Percentiles rank a stretch among this genome's conserved stretches.
These are phyloP conservation scores for Clarias gariepinus DNA, from an alignment of 2,113 vertebrate genomes.

Conservation along the genomic window DNA sequence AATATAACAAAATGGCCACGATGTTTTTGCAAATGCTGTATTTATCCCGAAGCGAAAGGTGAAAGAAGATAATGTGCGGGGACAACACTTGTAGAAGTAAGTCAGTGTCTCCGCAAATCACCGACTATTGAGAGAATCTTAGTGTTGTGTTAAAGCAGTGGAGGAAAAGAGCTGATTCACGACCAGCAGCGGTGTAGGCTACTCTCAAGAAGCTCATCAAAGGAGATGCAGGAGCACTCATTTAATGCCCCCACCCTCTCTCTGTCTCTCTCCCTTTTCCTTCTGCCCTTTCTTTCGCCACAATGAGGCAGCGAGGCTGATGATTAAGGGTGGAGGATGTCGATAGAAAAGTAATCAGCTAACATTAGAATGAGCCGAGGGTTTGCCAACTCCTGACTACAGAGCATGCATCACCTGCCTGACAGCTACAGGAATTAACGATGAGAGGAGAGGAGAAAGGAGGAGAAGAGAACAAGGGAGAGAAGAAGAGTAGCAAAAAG, in stretches of 20 bases:
- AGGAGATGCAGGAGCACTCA: neutral
- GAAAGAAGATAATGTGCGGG: neutral
- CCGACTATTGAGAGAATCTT: conserved; percentile 36
- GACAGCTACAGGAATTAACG: neutral
- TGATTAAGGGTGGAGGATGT: conserved; percentile 59
- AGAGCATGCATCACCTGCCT: neutral
- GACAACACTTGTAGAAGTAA: neutral
- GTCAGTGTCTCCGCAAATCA: conserved; percentile 2
- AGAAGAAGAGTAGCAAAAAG: neutral
- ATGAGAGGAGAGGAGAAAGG: neutral
- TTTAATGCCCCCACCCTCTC: neutral
- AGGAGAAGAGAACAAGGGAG: neutral
- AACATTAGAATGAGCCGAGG: conserved; percentile 16
- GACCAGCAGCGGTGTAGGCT: neutral
- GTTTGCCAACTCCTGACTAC: neutral
- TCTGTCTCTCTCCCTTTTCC: neutral
- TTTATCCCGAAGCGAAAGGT: conserved; percentile 20
- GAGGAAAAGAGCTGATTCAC: conserved; percentile 36
- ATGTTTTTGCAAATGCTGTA: neutral
- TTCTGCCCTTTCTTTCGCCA: conserved; percentile 14
- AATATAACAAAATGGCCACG: conserved; percentile 16
- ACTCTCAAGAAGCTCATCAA: conserved; percentile 6
- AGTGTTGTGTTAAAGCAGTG: conserved; percentile 60
- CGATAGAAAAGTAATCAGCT: conserved; percentile 58
- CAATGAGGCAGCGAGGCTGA: conserved; percentile 37